These are phyloP conservation scores for Tautogolabrus adspersus DNA, from an alignment of 2,113 vertebrate species.

Conservation along the genomic window DNA sequence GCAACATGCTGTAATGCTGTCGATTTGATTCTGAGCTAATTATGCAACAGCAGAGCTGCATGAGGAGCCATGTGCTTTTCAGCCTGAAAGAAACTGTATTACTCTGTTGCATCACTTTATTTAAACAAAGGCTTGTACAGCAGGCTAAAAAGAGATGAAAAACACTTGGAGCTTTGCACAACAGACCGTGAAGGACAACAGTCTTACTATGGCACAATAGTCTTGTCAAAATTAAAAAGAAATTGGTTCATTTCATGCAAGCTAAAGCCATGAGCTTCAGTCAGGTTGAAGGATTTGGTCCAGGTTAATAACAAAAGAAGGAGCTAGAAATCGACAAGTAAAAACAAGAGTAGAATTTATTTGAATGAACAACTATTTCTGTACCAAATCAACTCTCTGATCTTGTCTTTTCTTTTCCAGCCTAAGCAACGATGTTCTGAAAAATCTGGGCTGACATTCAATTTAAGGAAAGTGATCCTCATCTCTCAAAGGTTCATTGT, in stretches of 20 bases:
- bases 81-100: neutral
- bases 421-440: too few relatives aligned
- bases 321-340: neutral
- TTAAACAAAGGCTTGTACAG: neutral
- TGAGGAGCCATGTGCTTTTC: conserved; percentile 7
- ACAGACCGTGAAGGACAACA: neutral
- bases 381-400: too few relatives aligned
- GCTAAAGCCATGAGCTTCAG: neutral
- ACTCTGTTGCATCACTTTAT: neutral
- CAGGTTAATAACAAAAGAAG: neutral
- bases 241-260: too few relatives aligned
- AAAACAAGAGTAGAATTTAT: too few relatives aligned
- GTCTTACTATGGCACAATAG: neutral
- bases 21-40: conserved; percentile 14
- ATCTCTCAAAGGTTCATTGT: too few relatives aligned
- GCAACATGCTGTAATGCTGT: conserved; percentile 43
- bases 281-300: too few relatives aligned
- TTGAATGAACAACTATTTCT: too few relatives aligned
- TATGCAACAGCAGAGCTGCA: conserved; percentile 22
- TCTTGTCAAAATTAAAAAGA: neutral
- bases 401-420: too few relatives aligned
- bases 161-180: neutral
- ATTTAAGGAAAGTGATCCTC: too few relatives aligned
- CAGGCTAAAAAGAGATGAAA: neutral
- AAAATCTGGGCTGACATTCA: too few relatives aligned